Percentiles rank a stretch among this genome's conserved stretches.
Evolutionary conservation across 2,797 vertebrate genomes (phyloP).

Genomic region (Austrolebias charrua): DNA sequence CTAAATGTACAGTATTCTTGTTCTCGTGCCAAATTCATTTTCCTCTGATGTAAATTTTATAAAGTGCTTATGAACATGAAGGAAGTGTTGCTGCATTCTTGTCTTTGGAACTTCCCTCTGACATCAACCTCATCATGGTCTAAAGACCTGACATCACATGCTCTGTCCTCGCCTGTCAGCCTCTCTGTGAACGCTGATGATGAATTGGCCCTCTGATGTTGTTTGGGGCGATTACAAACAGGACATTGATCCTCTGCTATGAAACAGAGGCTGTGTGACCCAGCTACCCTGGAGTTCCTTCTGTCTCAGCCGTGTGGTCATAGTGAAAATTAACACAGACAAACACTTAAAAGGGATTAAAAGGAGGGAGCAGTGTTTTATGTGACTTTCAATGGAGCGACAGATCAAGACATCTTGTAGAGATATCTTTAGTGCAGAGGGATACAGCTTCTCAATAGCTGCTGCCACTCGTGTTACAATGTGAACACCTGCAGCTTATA

Average conservation of each 20-base stretch:
- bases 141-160: slow-evolving; percentile 16
- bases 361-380: slow-evolving; percentile 16
- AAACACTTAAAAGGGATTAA: slow-evolving; percentile 44
- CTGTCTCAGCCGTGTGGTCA: slow-evolving; percentile 31
- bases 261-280: slow-evolving; percentile 50
- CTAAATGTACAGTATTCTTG: background rate
- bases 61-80: slow-evolving; percentile 17
- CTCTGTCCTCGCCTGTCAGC: slow-evolving; percentile 46
- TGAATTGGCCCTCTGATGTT: slow-evolving; percentile 63
- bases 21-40: background rate
- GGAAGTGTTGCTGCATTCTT: slow-evolving; percentile 1
- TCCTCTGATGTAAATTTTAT: slow-evolving; percentile 16
- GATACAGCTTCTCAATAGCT: background rate
- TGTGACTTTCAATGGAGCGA: slow-evolving; percentile 10
- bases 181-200: slow-evolving; percentile 35
- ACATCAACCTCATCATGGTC: slow-evolving; percentile 25
- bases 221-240: slow-evolving; percentile 53
- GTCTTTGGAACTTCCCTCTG: slow-evolving; percentile 47
- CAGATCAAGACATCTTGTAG: slow-evolving; percentile 7
- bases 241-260: slow-evolving; percentile 65
- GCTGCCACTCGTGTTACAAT: too few species aligned
- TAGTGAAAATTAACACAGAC: slow-evolving; percentile 34
- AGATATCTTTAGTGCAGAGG: slow-evolving; percentile 11
- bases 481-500: too few species aligned
- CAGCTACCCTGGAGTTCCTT: slow-evolving; percentile 44